Conservation (phyloP, 30 jellyfish, hydroid and myxozoan genomes). For the Rhopilema esculentum region DNA sequence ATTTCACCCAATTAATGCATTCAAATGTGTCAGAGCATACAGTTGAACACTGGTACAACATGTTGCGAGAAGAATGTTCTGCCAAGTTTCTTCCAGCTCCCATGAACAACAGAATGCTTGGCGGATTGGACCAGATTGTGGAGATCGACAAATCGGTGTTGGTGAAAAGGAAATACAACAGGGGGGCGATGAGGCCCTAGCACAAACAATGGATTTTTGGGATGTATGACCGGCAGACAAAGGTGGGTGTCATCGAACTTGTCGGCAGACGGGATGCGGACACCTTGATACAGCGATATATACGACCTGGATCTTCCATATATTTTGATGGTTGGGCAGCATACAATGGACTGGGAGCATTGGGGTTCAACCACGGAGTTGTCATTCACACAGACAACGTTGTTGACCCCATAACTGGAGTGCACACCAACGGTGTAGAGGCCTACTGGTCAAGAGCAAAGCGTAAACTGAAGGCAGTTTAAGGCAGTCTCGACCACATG, state of each 20-base stretch:
- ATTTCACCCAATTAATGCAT: too few relatives aligned
- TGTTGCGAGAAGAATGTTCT: not conserved
- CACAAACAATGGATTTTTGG: too few relatives aligned
- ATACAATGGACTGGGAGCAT: not conserved
- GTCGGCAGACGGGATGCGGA: too few relatives aligned
- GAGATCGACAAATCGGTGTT: too few relatives aligned
- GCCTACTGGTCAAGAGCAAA: slow-evolving; percentile 51
- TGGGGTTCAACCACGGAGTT: slow-evolving; percentile 31
- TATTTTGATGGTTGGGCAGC: slow-evolving; percentile 49
- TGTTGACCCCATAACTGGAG: slow-evolving; percentile 57
- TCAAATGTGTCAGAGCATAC: not conserved
- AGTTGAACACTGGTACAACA: not conserved
- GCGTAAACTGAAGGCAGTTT: not conserved
- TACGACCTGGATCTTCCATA: slow-evolving; percentile 31
- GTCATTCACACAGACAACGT: slow-evolving; percentile 15
- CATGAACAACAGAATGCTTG: too few relatives aligned
- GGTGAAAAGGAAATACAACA: too few relatives aligned
- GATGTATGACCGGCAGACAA: too few relatives aligned
- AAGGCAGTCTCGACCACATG: slow-evolving; percentile 14
- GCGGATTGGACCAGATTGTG: too few relatives aligned
- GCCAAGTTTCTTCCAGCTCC: not conserved
- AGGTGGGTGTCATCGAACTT: too few relatives aligned
- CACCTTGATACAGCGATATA: too few relatives aligned
- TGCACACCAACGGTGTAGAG: slow-evolving; percentile 52
- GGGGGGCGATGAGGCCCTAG: not conserved